Evolutionary conservation across 2,888 invertebrate species (phyloP).

Genomic region (Ectemnius cavifrons): DNA sequence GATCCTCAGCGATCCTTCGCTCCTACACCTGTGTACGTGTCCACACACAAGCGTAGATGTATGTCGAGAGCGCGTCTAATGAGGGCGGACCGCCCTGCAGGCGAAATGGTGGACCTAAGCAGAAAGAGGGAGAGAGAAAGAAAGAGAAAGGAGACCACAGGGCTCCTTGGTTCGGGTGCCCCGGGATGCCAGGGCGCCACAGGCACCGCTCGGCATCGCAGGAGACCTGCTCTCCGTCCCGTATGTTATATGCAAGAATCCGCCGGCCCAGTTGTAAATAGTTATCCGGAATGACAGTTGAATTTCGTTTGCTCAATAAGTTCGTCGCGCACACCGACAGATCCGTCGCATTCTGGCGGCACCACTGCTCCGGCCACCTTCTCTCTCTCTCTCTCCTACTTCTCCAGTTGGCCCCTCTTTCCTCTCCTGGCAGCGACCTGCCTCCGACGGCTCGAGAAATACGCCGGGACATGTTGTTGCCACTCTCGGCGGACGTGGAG

Average conservation of each 20-base stretch:
- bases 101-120: conserved; percentile 43
- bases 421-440: conserved; percentile 24
- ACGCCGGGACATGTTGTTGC: conserved; percentile 31
- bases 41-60: conserved; percentile 1
- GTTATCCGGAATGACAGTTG: conserved; percentile 72
- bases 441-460: conserved; percentile 43
- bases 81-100: conserved; percentile 68
- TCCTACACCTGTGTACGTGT: conserved; percentile 21
- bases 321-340: conserved; percentile 56
- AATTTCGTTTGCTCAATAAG: conserved; percentile 64
- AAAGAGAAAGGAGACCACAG: neutral
- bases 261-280: conserved; percentile 68
- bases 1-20: conserved; percentile 30
- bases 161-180: conserved; percentile 21
- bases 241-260: conserved; percentile 67
- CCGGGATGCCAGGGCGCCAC: conserved; percentile 15
- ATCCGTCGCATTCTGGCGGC: conserved; percentile 18
- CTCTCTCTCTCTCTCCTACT: conserved; percentile 4
- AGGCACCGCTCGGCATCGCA: conserved; percentile 19
- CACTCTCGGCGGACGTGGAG: neutral
- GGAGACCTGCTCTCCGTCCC: conserved; percentile 6
- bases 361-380: conserved; percentile 6
- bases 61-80: conserved; percentile 55
- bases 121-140: too few species aligned
- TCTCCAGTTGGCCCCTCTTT: neutral